Conservation (phyloP, 2,113 vertebrate genomes). For the Neodon shergylaensis region DNA sequence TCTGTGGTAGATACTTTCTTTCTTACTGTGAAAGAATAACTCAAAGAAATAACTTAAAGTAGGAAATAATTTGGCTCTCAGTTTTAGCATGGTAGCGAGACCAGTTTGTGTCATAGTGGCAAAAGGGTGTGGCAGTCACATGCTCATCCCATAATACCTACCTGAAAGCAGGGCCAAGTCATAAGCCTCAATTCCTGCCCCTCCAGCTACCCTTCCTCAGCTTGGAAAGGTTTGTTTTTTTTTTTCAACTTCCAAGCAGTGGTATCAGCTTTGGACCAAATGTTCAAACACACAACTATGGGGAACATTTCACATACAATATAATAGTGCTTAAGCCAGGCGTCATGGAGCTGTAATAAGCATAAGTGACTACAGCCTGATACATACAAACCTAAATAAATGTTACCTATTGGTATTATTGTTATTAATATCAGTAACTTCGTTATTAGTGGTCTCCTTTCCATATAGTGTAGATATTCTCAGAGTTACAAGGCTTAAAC, state of each 20-base stretch:
- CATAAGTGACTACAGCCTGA: not conserved
- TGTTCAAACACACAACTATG: not conserved
- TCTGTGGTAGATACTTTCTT: not conserved
- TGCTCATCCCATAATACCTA: too few species aligned
- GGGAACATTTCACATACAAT: not conserved
- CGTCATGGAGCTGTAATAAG: not conserved
- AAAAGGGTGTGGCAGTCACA: not conserved
- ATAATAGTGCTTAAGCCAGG: not conserved
- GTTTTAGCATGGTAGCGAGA: not conserved
- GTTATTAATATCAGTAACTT: not conserved
- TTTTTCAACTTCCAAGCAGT: not conserved
- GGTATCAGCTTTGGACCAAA: not conserved
- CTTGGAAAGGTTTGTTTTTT: not conserved
- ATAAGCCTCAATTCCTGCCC: not conserved
- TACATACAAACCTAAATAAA: conserved; percentile 9
- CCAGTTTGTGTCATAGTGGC: not conserved
- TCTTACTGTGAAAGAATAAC: not conserved
- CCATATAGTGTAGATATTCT: not conserved
- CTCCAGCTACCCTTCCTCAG: not conserved
- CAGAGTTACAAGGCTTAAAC: not conserved
- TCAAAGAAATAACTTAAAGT: not conserved
- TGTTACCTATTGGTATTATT: not conserved
- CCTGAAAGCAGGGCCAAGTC: not conserved
- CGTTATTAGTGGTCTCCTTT: not conserved
- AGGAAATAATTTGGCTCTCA: not conserved